These are phyloP conservation scores for Drosophila tropicalis DNA, from an alignment of 1,140 invertebrate species.

Conservation along the genomic window DNA sequence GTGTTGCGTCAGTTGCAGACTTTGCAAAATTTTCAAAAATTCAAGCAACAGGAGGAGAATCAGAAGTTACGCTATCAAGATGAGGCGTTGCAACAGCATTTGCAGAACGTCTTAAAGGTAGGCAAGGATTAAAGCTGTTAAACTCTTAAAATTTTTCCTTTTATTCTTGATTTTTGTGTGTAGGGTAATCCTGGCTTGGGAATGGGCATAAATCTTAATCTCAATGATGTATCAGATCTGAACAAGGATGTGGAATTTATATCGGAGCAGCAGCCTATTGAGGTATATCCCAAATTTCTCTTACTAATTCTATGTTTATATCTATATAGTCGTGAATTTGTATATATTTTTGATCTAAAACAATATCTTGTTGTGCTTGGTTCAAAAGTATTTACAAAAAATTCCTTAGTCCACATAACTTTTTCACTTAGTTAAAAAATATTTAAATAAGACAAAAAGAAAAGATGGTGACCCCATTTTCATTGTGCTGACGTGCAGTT, in stretches of 20 bases:
- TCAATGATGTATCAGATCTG: constrained; percentile 60
- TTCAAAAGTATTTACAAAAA: constrained; percentile 19
- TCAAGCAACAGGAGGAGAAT: constrained; percentile 88
- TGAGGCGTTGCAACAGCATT: constrained; percentile 91
- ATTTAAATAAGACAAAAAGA: background rate
- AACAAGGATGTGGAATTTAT: constrained; percentile 84
- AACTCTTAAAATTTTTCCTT: background rate
- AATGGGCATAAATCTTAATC: constrained; percentile 47
- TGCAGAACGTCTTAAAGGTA: constrained; percentile 84
- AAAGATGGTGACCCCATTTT: constrained; percentile 41
- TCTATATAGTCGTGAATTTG: background rate
- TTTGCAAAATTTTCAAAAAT: constrained; percentile 84
- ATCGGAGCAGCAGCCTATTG: constrained; percentile 83
- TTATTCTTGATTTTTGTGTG: constrained; percentile 22
- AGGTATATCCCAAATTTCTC: constrained; percentile 66
- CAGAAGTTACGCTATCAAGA: constrained; percentile 89
- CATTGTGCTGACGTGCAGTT: constrained; percentile 75
- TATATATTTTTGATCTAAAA: constrained; percentile 28
- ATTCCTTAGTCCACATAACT: background rate
- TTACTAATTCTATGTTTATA: constrained; percentile 16
- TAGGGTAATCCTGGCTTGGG: constrained; percentile 54
- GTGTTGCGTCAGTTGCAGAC: constrained; percentile 87
- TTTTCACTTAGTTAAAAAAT: background rate
- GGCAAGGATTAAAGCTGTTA: background rate
- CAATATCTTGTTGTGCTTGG: background rate